Percentiles rank a stretch among this genome's conserved stretches.
Evolutionary conservation across 1,140 invertebrate genomes (phyloP).

Genomic region (Euura saliciscinereae): DNA sequence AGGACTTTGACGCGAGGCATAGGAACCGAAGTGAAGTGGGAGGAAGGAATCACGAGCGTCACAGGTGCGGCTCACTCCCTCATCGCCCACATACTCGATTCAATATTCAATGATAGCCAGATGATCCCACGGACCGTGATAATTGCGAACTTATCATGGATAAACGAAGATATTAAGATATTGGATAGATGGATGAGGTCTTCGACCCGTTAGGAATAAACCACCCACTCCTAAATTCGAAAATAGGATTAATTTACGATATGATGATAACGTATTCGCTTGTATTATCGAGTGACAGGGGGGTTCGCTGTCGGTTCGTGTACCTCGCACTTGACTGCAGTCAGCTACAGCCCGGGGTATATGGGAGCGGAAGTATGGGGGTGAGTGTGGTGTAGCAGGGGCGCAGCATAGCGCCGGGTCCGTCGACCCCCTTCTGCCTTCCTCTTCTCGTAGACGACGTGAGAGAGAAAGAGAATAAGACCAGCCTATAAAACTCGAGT

Average conservation of each 20-base stretch:
- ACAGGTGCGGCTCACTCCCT: too few species aligned
- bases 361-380: not conserved
- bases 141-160: too few species aligned
- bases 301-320: too few species aligned
- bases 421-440: not conserved
- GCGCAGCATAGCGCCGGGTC: not conserved
- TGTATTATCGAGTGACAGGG: not conserved
- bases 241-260: not conserved
- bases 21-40: not conserved
- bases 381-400: not conserved
- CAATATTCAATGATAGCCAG: too few species aligned
- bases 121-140: too few species aligned
- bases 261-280: not conserved
- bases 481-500: constrained; percentile 1
- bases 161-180: too few species aligned
- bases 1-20: constrained; percentile 30
- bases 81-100: too few species aligned
- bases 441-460: not conserved
- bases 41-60: not conserved
- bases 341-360: too few species aligned
- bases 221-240: too few species aligned
- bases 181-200: too few species aligned
- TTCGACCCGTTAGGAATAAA: too few species aligned
- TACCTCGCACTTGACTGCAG: too few species aligned
- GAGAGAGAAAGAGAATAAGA: not conserved